Conservation (phyloP, 2,113 vertebrate species). For the Psittacara wagleri region DNA sequence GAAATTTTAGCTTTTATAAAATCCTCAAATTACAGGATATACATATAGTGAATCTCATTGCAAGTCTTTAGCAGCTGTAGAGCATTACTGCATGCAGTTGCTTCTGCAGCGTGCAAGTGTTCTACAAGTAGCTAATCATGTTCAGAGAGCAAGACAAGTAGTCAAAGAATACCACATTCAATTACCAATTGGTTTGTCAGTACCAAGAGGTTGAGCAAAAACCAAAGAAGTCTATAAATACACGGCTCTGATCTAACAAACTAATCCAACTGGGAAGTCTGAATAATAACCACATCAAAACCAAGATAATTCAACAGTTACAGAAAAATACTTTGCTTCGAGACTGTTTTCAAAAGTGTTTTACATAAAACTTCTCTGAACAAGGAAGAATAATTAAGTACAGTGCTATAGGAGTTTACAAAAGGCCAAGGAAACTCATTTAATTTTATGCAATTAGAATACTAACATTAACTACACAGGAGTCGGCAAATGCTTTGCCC, state of each 20-base stretch:
- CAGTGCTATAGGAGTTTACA: constrained; percentile 19
- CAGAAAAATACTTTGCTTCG: constrained; percentile 37
- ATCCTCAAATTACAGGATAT: constrained; percentile 60
- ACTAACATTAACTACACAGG: neutral
- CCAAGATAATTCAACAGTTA: constrained; percentile 29
- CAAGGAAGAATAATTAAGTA: constrained; percentile 44
- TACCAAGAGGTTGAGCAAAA: constrained; percentile 60
- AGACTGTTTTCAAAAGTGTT: neutral
- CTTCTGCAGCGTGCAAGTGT: constrained; percentile 60
- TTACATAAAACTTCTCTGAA: constrained; percentile 14
- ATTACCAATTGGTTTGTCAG: constrained; percentile 16
- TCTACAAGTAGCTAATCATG: constrained; percentile 55
- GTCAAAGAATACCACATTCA: constrained; percentile 39
- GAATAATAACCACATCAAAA: constrained; percentile 51
- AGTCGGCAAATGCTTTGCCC: neutral
- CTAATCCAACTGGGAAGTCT: constrained; percentile 38
- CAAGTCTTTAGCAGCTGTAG: constrained; percentile 53
- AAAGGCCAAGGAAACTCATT: constrained; percentile 9
- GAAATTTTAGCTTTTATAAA: constrained; percentile 71
- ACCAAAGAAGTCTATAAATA: neutral
- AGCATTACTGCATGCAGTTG: constrained; percentile 56
- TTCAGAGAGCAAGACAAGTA: constrained; percentile 34
- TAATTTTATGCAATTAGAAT: constrained; percentile 28
- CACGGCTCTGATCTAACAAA: constrained; percentile 20
- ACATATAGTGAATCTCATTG: constrained; percentile 36